Evolutionary conservation across 2,797 vertebrate genomes (phyloP).

Genomic region (Rhadinocentrus ornatus): DNA sequence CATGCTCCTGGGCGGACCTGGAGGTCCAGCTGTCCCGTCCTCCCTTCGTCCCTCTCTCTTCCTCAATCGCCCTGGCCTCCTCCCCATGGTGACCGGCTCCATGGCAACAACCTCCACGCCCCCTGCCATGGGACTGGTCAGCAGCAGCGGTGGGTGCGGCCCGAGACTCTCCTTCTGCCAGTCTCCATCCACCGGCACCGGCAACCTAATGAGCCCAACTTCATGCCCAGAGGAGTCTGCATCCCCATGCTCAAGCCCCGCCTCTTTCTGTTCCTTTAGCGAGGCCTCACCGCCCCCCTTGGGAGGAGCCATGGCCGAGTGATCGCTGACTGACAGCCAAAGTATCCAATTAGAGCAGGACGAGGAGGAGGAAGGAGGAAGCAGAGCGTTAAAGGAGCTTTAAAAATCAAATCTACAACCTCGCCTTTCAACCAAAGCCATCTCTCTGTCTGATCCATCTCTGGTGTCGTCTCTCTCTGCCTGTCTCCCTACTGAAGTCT

Average conservation of each 20-base stretch:
- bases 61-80: slow-evolving; percentile 88
- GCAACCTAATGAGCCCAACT: slow-evolving; percentile 84
- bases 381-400: slow-evolving; percentile 64
- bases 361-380: slow-evolving; percentile 63
- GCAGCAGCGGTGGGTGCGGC: slow-evolving; percentile 51
- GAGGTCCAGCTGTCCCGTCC: slow-evolving; percentile 60
- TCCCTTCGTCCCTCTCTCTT: slow-evolving; percentile 87
- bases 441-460: slow-evolving; percentile 79
- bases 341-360: slow-evolving; percentile 57
- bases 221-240: slow-evolving; percentile 81
- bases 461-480: slow-evolving; percentile 56
- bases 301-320: slow-evolving; percentile 86
- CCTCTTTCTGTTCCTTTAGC: slow-evolving; percentile 86
- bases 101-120: slow-evolving; percentile 70
- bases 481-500: slow-evolving; percentile 61
- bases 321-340: slow-evolving; percentile 66
- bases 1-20: slow-evolving; percentile 85
- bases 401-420: slow-evolving; percentile 76
- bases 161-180: slow-evolving; percentile 77
- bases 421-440: slow-evolving; percentile 86
- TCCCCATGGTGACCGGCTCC: slow-evolving; percentile 80
- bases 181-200: slow-evolving; percentile 68
- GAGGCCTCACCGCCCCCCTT: slow-evolving; percentile 84
- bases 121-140: slow-evolving; percentile 80
- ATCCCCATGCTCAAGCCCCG: slow-evolving; percentile 85